phyloP scores from a whole-genome alignment of 2,797 vertebrate genomes.

The Aulostomus chinensis region DNA sequence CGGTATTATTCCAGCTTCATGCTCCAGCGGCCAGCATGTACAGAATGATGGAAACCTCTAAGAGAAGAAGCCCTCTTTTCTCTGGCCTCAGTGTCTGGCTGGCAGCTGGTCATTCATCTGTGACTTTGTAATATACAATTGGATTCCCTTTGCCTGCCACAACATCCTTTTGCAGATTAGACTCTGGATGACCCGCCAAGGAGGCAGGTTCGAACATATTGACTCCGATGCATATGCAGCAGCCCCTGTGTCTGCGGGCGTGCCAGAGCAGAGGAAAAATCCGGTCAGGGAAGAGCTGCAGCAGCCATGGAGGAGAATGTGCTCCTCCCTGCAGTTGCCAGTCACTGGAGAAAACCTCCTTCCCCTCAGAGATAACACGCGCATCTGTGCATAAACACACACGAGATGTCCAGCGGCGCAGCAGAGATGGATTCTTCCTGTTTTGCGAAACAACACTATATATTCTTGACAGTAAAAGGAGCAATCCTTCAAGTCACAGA shows the following conservation, averaged over 20 bases:
- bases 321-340: constrained; percentile 30
- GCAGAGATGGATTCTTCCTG: constrained; percentile 37
- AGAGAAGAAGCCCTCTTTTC: constrained; percentile 44
- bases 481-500: constrained; percentile 23
- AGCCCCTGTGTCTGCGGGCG: constrained; percentile 40
- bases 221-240: constrained; percentile 63
- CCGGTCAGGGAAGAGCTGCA: too few species aligned
- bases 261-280: constrained; percentile 28
- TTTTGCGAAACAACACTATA: constrained; percentile 41
- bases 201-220: constrained; percentile 59
- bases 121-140: constrained; percentile 65
- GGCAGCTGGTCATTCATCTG: constrained; percentile 55
- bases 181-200: constrained; percentile 56
- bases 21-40: constrained; percentile 43
- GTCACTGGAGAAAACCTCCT: constrained; percentile 50
- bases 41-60: constrained; percentile 64
- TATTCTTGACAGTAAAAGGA: constrained; percentile 19
- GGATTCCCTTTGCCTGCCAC: constrained; percentile 49
- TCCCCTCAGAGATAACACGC: constrained; percentile 51
- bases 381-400: constrained; percentile 21
- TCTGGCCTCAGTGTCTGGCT: constrained; percentile 46
- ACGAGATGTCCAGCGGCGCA: constrained; percentile 35
- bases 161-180: constrained; percentile 58
- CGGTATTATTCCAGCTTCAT: too few species aligned
- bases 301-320: constrained; percentile 48